Evolutionary conservation across 1,140 invertebrate species (phyloP), one percentile per base, ranked within the genome.

Genomic region (Geopemphigus sp.): DNA sequence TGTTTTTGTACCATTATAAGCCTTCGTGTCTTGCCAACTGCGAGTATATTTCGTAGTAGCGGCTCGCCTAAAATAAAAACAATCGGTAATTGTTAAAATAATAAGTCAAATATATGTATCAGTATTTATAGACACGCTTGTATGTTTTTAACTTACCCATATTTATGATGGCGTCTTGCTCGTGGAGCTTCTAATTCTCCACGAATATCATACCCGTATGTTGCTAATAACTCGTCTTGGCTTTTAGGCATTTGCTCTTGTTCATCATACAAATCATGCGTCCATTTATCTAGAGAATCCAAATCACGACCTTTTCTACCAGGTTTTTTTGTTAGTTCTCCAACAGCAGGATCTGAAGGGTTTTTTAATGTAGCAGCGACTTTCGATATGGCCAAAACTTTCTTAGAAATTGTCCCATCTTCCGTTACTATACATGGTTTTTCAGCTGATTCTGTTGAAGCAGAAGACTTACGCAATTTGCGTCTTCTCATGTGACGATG

Each of bases 1-100:
- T 0, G 29, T 24, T 54, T 72, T 72, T 29, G 50, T 11, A 54
- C 50, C 26, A 29, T 6, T 54, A 17, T 54, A 70, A 61, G 74
- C 45, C 59, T 81, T 63, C 17, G 66, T 56, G 61, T 82, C 66
- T 59, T 82, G 59, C 74, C 63, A 72, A 17, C 5, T 78, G 11
- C 74, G 53, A 22, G 74, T 78, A 29, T 78, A 78, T 50, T 78
- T 78, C 3, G 56, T 6, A 5, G 56, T 63, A 5, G 74, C 56
- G 47, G 54, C 22, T 45, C 74, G 74, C 1, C 74, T 78, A 29
- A 61, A 47, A 78, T 61, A 3, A 78, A 78, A 78, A 5, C 15
- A 70, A 47, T 39, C n/a, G n/a, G n/a, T n/a, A n/a, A n/a, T n/a
- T n/a, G n/a, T n/a, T n/a, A n/a, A n/a, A n/a, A n/a, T n/a, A n/a